These are phyloP conservation scores for Doryteuthis pealeii DNA, from an alignment of 1,140 invertebrate species.

Conservation along the genomic window DNA sequence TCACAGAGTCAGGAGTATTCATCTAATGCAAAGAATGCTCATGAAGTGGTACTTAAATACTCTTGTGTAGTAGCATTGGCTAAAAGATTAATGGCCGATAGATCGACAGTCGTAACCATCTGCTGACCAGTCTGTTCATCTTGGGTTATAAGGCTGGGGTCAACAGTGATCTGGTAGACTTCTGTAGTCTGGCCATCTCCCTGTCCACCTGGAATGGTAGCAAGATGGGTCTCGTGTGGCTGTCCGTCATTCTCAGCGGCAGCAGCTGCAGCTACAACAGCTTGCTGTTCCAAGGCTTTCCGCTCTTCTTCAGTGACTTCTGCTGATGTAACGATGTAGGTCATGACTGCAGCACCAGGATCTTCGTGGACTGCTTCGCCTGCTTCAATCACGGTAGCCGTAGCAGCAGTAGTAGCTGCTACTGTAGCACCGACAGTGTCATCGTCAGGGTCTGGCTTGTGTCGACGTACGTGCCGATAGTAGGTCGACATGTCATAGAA, in stretches of 20 bases:
- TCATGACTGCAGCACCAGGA: neutral
- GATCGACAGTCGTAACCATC: constrained; percentile 26
- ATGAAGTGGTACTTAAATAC: neutral
- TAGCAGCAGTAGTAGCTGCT: neutral
- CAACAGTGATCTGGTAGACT: constrained; percentile 30
- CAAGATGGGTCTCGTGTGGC: neutral
- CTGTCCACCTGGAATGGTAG: neutral
- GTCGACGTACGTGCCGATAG: constrained; percentile 52
- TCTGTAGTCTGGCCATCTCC: neutral
- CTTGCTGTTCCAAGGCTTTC: neutral
- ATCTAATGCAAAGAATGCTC: neutral
- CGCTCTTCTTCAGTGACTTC: neutral
- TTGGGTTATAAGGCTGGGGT: constrained; percentile 4
- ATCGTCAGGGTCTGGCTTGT: constrained; percentile 24
- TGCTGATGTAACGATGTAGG: neutral
- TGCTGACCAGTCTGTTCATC: constrained; percentile 13
- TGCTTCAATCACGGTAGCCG: neutral
- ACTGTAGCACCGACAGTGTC: neutral
- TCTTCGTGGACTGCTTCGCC: constrained; percentile 7
- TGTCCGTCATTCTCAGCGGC: neutral
- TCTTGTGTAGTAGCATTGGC: constrained; percentile 33
- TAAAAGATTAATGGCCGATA: constrained; percentile 36
- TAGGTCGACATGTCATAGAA: constrained; percentile 57
- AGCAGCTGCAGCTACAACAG: neutral
- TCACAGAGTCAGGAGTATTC: neutral